phyloP scores from a whole-genome alignment of 2,888 invertebrate genomes.

The Acleris cristana region DNA sequence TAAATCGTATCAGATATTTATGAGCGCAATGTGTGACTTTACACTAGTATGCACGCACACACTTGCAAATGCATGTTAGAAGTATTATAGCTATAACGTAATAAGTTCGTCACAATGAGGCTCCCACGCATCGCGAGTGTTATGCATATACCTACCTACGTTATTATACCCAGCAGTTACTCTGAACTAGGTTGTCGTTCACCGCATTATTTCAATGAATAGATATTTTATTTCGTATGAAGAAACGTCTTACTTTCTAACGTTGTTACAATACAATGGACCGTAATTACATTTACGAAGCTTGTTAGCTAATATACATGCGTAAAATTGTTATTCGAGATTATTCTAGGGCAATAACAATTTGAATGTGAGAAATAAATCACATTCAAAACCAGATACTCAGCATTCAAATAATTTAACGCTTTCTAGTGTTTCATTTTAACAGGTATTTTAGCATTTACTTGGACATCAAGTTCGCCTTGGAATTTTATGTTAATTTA shows the following conservation, averaged over 20 bases:
- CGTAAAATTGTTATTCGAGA: constrained; percentile 20
- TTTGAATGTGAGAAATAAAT: too few relatives aligned
- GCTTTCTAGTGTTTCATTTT: neutral
- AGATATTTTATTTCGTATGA: constrained; percentile 58
- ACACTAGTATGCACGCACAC: too few relatives aligned
- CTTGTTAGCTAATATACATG: constrained; percentile 26
- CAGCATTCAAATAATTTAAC: too few relatives aligned
- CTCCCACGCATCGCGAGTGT: constrained; percentile 67
- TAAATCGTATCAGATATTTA: too few relatives aligned
- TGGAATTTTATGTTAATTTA: constrained; percentile 15
- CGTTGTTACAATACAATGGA: constrained; percentile 58
- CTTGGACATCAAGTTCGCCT: constrained; percentile 1
- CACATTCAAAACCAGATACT: too few relatives aligned
- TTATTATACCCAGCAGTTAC: constrained; percentile 26
- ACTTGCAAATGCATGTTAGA: neutral
- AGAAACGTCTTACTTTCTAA: constrained; percentile 73
- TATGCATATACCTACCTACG: constrained; percentile 46
- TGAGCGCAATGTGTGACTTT: too few relatives aligned
- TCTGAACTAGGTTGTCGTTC: constrained; percentile 50
- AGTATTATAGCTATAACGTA: constrained; percentile 22
- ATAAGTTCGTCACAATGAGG: constrained; percentile 54
- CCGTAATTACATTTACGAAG: constrained; percentile 59
- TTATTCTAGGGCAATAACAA: too few relatives aligned
- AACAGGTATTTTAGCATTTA: neutral
- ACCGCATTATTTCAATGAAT: constrained; percentile 68